Percentiles rank a stretch among this genome's conserved stretches.
Conservation (phyloP, 2,113 vertebrate genomes). For the Prunella himalayana region DNA sequence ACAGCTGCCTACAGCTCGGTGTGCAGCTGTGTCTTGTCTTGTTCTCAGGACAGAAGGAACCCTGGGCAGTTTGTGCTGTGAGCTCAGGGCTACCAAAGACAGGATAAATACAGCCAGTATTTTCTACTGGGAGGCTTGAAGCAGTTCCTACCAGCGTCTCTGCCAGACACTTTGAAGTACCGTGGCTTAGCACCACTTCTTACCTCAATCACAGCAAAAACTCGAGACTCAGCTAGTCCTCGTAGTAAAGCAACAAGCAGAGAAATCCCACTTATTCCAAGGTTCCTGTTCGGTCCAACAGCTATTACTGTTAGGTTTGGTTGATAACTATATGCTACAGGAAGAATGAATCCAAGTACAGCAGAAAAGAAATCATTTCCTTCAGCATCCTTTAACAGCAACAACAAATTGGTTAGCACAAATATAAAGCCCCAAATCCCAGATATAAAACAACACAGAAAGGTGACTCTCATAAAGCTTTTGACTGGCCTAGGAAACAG, state of each 20-base stretch:
- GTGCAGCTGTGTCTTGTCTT: not conserved
- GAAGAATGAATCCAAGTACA: conserved; percentile 81
- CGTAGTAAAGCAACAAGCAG: conserved; percentile 80
- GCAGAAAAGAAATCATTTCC: conserved; percentile 73
- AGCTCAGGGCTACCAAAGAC: not conserved
- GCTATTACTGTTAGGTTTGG: conserved; percentile 81
- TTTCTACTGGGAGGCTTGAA: not conserved
- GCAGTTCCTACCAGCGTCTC: not conserved
- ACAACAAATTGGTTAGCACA: not conserved
- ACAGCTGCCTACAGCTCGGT: not conserved
- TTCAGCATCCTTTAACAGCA: conserved; percentile 65
- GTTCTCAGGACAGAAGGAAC: not conserved
- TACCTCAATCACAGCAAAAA: conserved; percentile 82
- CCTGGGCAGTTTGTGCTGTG: not conserved
- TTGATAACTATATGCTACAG: conserved; percentile 84
- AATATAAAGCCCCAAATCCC: not conserved
- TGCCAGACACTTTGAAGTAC: not conserved
- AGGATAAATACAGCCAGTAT: not conserved
- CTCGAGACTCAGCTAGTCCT: conserved; percentile 77
- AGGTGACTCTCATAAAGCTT: not conserved
- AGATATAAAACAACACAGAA: not conserved
- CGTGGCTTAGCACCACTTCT: not conserved
- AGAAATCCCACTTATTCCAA: conserved; percentile 67
- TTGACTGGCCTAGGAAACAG: not conserved
- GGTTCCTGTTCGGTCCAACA: conserved; percentile 54